Percentiles rank a stretch among this genome's conserved stretches.
Conservation (phyloP, 2,888 invertebrate genomes). For the Gymnosoma rotundatum region DNA sequence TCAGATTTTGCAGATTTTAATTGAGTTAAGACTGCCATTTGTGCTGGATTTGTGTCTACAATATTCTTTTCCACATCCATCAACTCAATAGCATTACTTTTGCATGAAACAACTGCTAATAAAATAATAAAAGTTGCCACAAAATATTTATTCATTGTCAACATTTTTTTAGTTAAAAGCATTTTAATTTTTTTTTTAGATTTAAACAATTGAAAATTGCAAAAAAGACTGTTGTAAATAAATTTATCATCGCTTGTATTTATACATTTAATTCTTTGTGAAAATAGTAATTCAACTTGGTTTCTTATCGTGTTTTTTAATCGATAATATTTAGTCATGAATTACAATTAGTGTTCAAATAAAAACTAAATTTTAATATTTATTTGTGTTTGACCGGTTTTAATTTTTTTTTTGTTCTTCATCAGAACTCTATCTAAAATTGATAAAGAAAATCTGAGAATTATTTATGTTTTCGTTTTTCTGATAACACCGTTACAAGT, state of each 20-base stretch:
- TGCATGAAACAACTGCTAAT: background rate
- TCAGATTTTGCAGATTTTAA: conserved; percentile 17
- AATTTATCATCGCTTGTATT: conserved; percentile 6
- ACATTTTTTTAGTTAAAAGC: conserved; percentile 43
- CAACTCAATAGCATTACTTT: background rate
- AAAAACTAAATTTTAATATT: background rate
- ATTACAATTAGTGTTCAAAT: background rate
- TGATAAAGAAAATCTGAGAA: conserved; percentile 20
- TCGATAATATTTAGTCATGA: conserved; percentile 10
- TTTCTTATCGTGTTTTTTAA: conserved; percentile 30
- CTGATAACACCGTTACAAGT: background rate
- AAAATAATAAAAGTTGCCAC: background rate
- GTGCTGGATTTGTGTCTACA: conserved; percentile 26
- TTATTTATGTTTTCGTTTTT: background rate
- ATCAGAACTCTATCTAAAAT: conserved; percentile 7
- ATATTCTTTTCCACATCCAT: conserved; percentile 10
- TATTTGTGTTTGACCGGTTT: background rate
- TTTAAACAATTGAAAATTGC: conserved; percentile 3
- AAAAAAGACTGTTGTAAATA: conserved; percentile 12
- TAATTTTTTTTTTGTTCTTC: background rate
- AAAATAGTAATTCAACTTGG: background rate
- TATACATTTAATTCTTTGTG: conserved; percentile 24
- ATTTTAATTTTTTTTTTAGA: background rate
- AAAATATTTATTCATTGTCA: conserved; percentile 9
- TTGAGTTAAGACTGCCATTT: conserved; percentile 27